Conservation (phyloP, 1,140 invertebrate species). For the Neodiprion virginianus region DNA sequence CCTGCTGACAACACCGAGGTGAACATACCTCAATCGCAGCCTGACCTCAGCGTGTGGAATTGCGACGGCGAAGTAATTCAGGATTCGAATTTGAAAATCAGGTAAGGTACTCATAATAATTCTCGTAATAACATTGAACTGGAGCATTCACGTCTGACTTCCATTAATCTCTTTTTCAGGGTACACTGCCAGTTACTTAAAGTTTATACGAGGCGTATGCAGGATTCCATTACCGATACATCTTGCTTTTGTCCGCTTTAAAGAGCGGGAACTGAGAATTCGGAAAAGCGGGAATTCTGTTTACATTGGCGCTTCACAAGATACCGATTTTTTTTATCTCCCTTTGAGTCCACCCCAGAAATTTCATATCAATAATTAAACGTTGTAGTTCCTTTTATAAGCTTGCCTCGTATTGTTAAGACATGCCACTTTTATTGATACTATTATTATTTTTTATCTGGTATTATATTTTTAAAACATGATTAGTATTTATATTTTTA, state of each 20-base stretch:
- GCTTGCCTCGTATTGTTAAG: too few relatives aligned
- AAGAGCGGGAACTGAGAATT: background rate
- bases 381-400: too few relatives aligned
- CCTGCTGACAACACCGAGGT: constrained; percentile 42
- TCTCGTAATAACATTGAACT: constrained; percentile 10
- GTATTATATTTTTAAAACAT: too few relatives aligned
- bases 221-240: constrained; percentile 12
- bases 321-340: too few relatives aligned
- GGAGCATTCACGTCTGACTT: background rate
- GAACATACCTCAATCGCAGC: constrained; percentile 30
- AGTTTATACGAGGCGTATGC: constrained; percentile 61
- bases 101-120: constrained; percentile 57
- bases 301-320: too few relatives aligned
- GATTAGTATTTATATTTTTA: too few relatives aligned
- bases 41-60: constrained; percentile 75
- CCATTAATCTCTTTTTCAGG: constrained; percentile 43
- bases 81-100: constrained; percentile 73
- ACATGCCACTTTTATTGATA: too few relatives aligned
- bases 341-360: too few relatives aligned
- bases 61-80: constrained; percentile 85
- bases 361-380: too few relatives aligned
- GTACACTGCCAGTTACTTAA: constrained; percentile 67
- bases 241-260: constrained; percentile 31
- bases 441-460: too few relatives aligned
- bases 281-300: too few relatives aligned